These are phyloP conservation scores for Tribolium freemani DNA, from an alignment of 2,888 invertebrate genomes.

Conservation along the genomic window DNA sequence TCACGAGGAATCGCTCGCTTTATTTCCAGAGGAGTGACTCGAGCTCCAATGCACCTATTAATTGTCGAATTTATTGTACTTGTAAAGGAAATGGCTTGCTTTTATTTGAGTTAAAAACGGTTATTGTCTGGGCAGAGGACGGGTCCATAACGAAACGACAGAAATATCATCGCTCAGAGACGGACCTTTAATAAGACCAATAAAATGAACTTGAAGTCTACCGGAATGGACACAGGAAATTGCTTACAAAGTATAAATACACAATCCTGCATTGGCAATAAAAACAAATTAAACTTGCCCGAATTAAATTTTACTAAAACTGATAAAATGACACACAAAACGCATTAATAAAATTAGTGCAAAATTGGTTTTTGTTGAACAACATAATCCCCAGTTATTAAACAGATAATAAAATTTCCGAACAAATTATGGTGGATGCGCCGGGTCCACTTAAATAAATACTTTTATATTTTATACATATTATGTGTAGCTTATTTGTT, in stretches of 20 bases:
- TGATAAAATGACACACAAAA: too few relatives aligned
- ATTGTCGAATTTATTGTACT: background rate
- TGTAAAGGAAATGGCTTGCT: background rate
- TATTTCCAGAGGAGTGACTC: constrained; percentile 4
- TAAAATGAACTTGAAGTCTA: background rate
- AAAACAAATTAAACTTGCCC: too few relatives aligned
- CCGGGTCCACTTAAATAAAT: too few relatives aligned
- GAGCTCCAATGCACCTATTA: background rate
- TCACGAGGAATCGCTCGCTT: constrained; percentile 3
- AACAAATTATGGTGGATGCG: too few relatives aligned
- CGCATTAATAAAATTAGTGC: too few relatives aligned
- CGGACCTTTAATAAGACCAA: background rate
- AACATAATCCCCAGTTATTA: too few relatives aligned
- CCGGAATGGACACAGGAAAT: background rate
- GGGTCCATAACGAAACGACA: background rate
- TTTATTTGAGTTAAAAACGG: background rate
- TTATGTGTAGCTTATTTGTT: too few relatives aligned
- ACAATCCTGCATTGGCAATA: background rate
- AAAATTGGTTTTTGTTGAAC: too few relatives aligned
- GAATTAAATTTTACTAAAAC: too few relatives aligned
- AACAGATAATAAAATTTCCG: too few relatives aligned
- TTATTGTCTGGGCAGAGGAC: background rate
- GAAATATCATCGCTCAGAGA: background rate
- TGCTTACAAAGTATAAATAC: background rate
- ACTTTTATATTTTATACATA: too few relatives aligned